Evolutionary conservation across 2,888 invertebrate species (phyloP).

Genomic region (Drosophila formosana): DNA sequence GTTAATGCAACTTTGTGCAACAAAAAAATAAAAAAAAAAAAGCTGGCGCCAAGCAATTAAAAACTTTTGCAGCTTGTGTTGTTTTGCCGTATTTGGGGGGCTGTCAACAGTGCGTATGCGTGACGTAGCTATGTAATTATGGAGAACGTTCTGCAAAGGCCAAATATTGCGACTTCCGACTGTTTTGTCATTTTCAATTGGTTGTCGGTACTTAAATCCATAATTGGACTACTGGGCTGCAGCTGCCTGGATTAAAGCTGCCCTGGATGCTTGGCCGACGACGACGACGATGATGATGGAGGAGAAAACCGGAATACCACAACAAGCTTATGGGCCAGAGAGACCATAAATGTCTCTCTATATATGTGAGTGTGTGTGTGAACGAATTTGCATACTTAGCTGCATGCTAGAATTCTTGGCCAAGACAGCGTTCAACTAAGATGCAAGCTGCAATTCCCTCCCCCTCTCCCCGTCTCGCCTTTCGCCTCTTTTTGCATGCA

Average conservation of each 20-base stretch:
- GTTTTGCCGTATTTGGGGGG: background rate
- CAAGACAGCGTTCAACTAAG: background rate
- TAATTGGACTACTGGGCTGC: conserved; percentile 38
- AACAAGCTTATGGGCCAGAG: conserved; percentile 9
- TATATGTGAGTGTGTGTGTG: background rate
- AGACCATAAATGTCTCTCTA: background rate
- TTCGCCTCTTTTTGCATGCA: background rate
- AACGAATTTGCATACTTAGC: background rate
- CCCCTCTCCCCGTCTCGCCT: background rate
- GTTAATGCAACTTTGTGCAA: background rate
- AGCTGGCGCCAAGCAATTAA: background rate
- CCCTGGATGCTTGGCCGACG: background rate
- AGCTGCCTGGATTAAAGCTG: conserved; percentile 16
- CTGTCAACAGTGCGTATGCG: conserved; percentile 1
- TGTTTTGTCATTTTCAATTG: conserved; percentile 29
- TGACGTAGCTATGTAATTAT: background rate
- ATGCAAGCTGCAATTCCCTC: background rate
- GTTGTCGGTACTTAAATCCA: conserved; percentile 31
- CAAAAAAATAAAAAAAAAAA: background rate
- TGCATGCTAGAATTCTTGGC: background rate
- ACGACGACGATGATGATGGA: background rate
- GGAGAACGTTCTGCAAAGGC: background rate
- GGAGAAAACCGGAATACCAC: conserved; percentile 10
- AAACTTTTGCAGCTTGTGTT: background rate
- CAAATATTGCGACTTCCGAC: background rate